Evolutionary conservation across 2,113 vertebrate species (phyloP).

Genomic region (Apistogramma diplotaenia): DNA sequence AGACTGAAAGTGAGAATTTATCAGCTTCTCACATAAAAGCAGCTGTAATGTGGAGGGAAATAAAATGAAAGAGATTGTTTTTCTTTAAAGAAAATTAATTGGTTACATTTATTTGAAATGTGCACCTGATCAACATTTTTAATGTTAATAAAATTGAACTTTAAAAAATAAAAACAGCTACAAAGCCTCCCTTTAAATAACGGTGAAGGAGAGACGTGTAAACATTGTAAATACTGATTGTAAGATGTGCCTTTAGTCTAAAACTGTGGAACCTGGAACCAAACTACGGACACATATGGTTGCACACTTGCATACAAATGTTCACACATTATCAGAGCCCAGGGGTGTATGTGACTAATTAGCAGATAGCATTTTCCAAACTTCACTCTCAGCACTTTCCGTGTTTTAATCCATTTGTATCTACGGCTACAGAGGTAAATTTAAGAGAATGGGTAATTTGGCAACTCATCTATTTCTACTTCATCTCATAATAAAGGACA

Average conservation of each 20-base stretch:
- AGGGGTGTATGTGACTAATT: slow-evolving; percentile 33
- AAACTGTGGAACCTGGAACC: slow-evolving; percentile 3
- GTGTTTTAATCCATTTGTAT: slow-evolving; percentile 40
- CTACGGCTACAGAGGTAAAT: slow-evolving; percentile 28
- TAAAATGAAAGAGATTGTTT: neutral
- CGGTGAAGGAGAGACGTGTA: neutral
- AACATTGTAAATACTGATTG: neutral
- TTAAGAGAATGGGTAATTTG: slow-evolving; percentile 40
- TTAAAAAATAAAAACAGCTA: neutral
- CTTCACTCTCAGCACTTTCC: slow-evolving; percentile 46
- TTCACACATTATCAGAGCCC: slow-evolving; percentile 24
- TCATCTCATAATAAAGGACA: slow-evolving; percentile 18
- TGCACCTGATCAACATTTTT: neutral
- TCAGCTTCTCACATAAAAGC: slow-evolving; percentile 45
- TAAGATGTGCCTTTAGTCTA: neutral
- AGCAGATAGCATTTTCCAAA: slow-evolving; percentile 46
- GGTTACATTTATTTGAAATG: neutral
- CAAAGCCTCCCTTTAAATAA: neutral
- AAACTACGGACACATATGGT: neutral
- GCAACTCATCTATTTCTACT: slow-evolving; percentile 23
- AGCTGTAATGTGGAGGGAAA: slow-evolving; percentile 17
- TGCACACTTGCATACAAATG: slow-evolving; percentile 17
- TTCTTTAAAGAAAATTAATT: neutral
- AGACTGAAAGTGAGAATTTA: slow-evolving; percentile 57
- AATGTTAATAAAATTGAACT: neutral